Base-by-base conservation (phyloP, 2,113 vertebrate genomes). In the Tonatia bakeri region DNA sequence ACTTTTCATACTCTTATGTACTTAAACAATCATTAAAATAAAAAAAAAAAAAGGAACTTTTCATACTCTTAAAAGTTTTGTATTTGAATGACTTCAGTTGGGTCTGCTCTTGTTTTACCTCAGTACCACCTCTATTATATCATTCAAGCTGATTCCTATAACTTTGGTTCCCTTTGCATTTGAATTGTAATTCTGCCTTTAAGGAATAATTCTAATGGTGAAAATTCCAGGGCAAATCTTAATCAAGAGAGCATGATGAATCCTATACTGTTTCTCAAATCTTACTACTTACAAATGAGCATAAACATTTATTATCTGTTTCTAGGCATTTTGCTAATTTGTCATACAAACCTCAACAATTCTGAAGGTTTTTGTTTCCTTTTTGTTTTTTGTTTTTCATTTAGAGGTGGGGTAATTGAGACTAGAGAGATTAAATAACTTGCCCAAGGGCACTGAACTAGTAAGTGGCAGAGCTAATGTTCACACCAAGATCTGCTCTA, bases 241-340 rank as follows among this genome's bases (percentile, higher is more conserved):
- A 70, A 97, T 11, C 28, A 95, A 76, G 87, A 88, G 14, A 15
- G 0, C 65, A 50, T 88, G 38, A 50, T 56, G 36, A n/a, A 36
- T 54, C 20, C 65, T 81, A 17, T 8, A 28, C 33, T 90, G 5
- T 52, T 92, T 76, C 59, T 95, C n/a, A 94, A 16, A 50, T 86
- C 24, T 80, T 65, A 70, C 24, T 81, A 1, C 50, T 75, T 85
- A 89, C 52, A 5, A 28, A 65, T 92, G 47, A 19, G 6, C 59
- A 40, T 82, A 45, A 95, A 86, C 38, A 64, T 64, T 88, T 86
- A 47, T 69, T 94, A 10, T 91, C 43, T 50, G 17, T 38, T 94
- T 76, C 73, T 89, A 76, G 65, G 20, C 31, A 64, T 86, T 80
- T 85, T 83, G 33, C 45, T 96, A 72, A 83, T 90, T 90, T 79